Conservation (phyloP, 2,888 invertebrate genomes). For the Neelides folsomi region DNA sequence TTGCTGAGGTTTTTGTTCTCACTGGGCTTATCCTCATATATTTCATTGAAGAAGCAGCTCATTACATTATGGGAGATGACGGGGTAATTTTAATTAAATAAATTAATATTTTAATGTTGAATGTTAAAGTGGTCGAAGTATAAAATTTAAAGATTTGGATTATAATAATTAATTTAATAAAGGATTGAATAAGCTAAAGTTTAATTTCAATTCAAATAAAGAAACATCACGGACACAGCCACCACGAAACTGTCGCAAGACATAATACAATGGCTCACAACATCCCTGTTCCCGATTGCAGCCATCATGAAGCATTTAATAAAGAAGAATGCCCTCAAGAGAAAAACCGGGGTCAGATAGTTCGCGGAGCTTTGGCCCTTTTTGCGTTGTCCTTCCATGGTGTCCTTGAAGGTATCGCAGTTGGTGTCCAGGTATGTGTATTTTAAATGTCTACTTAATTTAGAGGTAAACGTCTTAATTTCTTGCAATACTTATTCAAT, state of each 20-base stretch:
- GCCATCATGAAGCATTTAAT: no score
- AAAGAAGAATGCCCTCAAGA: neutral
- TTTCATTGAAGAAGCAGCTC: slow-evolving; percentile 31
- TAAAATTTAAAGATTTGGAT: no score
- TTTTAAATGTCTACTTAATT: no score
- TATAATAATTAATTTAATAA: no score
- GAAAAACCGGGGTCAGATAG: neutral
- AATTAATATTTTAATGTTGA: no score
- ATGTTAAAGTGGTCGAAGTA: no score
- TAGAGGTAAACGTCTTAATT: no score
- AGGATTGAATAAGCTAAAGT: no score
- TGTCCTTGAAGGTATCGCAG: slow-evolving; percentile 66
- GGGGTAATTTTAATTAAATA: neutral
- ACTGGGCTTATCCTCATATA: slow-evolving; percentile 28
- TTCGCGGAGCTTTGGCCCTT: slow-evolving; percentile 37
- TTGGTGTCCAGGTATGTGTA: slow-evolving; percentile 54
- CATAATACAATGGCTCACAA: slow-evolving; percentile 29
- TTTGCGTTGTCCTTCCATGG: slow-evolving; percentile 64
- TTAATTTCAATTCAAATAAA: no score
- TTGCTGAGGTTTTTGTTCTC: slow-evolving; percentile 28
- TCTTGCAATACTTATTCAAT: no score
- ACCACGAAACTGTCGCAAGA: slow-evolving; percentile 9
- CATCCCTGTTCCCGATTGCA: slow-evolving; percentile 7
- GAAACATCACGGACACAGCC: neutral
- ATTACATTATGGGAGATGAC: slow-evolving; percentile 27